A percentile compares a stretch with the other conserved stretches of the same genome.
Evolutionary conservation across 2,113 vertebrate species (phyloP).

Genomic region (Pseudorhombus dupliciocellatus): DNA sequence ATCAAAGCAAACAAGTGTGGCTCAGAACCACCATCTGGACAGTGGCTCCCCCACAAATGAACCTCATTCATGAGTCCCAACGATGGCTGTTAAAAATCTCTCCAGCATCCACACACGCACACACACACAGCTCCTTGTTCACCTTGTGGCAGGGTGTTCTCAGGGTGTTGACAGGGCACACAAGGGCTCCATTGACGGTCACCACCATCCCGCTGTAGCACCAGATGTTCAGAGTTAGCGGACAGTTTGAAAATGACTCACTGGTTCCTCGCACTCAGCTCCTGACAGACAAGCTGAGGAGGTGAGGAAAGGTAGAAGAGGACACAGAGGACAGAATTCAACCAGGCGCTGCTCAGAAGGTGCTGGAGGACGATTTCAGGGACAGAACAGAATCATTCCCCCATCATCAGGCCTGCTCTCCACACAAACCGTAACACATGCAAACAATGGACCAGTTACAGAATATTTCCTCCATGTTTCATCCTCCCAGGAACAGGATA

Average conservation of each 20-base stretch:
- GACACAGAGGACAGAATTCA: constrained; percentile 1
- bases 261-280: constrained; percentile 43
- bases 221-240: constrained; percentile 78
- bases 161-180: constrained; percentile 62
- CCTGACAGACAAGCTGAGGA: constrained; percentile 23
- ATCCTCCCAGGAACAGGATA: too few species aligned
- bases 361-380: neutral
- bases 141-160: constrained; percentile 51
- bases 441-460: too few species aligned
- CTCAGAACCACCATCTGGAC: too few species aligned
- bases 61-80: constrained; percentile 24
- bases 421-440: too few species aligned
- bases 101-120: constrained; percentile 16
- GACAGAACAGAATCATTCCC: neutral
- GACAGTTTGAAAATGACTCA: constrained; percentile 72
- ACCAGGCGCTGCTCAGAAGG: neutral
- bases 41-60: constrained; percentile 33
- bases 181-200: constrained; percentile 76
- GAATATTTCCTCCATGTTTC: too few species aligned
- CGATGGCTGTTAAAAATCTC: constrained; percentile 36
- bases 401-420: neutral
- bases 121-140: constrained; percentile 61
- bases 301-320: constrained; percentile 10
- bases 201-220: neutral
- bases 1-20: too few species aligned